Evolutionary conservation across 2,888 invertebrate species (phyloP), one percentile per base, ranked within the genome.

Genomic region (Ectemnius continuus): DNA sequence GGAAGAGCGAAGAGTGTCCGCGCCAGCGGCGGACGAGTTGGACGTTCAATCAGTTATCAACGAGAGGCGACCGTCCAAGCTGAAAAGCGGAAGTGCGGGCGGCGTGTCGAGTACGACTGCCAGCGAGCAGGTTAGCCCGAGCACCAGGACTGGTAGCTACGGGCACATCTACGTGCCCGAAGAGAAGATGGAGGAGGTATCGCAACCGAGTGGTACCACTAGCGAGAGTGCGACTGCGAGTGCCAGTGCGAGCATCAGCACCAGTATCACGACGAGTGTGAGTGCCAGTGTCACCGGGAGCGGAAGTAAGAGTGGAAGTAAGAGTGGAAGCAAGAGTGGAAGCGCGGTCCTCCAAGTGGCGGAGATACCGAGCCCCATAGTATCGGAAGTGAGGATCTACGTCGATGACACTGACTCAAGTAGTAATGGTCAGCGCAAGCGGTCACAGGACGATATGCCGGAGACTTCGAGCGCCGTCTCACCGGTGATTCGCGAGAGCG

Each of bases 21-120:
- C 61, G 2, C 76, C 79, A 23, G 72, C 69, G 28, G 62, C 47
- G 16, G 86, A 85, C 46, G 87, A 88, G 47, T 75, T 90, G 26
- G 90, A 91, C 79, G 90, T 90, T 60, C 91, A 90, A 68, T 90
- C 90, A 4, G 78, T 91, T 48, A 91, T 91, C 61, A 91, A 90
- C 81, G 90, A 91, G 83, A 85, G 90, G 70, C 86, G 90, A 70
- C 90, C 90, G 75, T 88, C 89, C 74, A 89, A 85, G 70, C 70
- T 89, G 58, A 89, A 86, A 64, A 80, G 80, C 48, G 81, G 74
- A 4, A 59, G 64, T 2, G 65, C 70, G 13, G 52, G 52, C 18
- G 72, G 48, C 2, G 63, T 56, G 14, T 46, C 71, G 61, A 16
- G 52, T 13, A 61, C 67, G 45, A 71, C 52, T 46, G 47, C 28